These are phyloP conservation scores for Bucorvus abyssinicus DNA, from an alignment of 2,797 vertebrate species.

Conservation along the genomic window DNA sequence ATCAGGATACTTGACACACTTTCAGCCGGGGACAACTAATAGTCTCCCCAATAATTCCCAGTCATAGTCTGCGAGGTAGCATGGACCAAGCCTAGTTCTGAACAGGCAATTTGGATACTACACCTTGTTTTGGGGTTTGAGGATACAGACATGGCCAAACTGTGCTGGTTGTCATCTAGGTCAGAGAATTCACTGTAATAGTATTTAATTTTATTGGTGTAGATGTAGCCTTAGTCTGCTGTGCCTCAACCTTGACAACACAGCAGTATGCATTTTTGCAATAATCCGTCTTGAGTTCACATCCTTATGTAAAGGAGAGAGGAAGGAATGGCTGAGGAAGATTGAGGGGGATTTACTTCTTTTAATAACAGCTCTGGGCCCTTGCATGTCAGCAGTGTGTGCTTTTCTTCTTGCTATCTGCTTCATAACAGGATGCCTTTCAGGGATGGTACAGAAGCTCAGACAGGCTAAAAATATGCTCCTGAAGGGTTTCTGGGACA, in stretches of 20 bases:
- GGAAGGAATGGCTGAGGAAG: neutral
- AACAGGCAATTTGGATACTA: neutral
- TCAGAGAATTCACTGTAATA: neutral
- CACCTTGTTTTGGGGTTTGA: neutral
- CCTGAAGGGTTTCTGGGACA: constrained; percentile 20
- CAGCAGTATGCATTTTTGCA: neutral
- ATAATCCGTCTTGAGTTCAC: neutral
- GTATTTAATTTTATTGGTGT: neutral
- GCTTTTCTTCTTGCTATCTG: constrained; percentile 27
- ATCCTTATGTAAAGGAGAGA: constrained; percentile 20
- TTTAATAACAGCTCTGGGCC: constrained; percentile 34
- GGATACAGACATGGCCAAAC: neutral
- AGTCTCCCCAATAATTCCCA: neutral
- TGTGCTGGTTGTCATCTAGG: neutral
- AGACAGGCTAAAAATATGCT: constrained; percentile 37
- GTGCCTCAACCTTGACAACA: neutral
- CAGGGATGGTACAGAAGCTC: neutral
- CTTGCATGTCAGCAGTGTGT: neutral
- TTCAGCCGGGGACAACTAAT: neutral
- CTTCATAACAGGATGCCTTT: constrained; percentile 48
- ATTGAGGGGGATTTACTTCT: constrained; percentile 35
- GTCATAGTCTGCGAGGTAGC: neutral
- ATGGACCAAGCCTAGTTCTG: neutral
- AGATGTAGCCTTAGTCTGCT: neutral
- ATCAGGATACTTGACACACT: neutral